A percentile compares a stretch with the other conserved stretches of the same genome.
Conservation (phyloP, 2,888 invertebrate genomes). For the Lasioglossum leucozonium region DNA sequence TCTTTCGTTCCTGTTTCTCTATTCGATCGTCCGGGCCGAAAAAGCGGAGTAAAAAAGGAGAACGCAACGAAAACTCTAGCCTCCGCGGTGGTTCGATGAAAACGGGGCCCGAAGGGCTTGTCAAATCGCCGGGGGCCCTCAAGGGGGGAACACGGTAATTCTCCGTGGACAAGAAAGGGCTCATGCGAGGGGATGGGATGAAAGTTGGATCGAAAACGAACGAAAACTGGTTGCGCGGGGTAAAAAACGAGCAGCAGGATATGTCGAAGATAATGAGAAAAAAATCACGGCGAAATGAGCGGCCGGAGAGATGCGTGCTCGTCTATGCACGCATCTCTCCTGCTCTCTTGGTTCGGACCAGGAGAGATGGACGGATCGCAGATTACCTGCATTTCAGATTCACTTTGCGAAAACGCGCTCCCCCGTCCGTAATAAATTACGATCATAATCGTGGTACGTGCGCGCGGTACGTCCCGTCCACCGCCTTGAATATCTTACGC, state of each 20-base stretch:
- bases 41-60: background rate
- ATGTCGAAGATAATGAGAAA: conserved; percentile 61
- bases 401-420: conserved; percentile 63
- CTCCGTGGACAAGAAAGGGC: conserved; percentile 4
- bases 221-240: conserved; percentile 49
- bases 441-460: conserved; percentile 65
- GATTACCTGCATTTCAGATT: conserved; percentile 69
- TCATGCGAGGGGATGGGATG: background rate
- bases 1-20: background rate
- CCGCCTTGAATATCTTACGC: conserved; percentile 44
- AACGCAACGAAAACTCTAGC: background rate
- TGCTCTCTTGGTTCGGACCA: conserved; percentile 46
- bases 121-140: background rate
- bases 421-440: conserved; percentile 69
- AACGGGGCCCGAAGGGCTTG: background rate
- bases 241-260: conserved; percentile 47
- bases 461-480: conserved; percentile 31
- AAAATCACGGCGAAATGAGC: conserved; percentile 55
- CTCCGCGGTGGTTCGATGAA: background rate
- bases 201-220: conserved; percentile 49
- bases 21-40: background rate
- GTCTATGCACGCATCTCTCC: conserved; percentile 51
- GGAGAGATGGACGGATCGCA: conserved; percentile 51
- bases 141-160: background rate
- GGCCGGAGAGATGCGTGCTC: conserved; percentile 45